Evolutionary conservation across 2,888 invertebrate genomes (phyloP).

Genomic region (Agonopterix subpropinquella): DNA sequence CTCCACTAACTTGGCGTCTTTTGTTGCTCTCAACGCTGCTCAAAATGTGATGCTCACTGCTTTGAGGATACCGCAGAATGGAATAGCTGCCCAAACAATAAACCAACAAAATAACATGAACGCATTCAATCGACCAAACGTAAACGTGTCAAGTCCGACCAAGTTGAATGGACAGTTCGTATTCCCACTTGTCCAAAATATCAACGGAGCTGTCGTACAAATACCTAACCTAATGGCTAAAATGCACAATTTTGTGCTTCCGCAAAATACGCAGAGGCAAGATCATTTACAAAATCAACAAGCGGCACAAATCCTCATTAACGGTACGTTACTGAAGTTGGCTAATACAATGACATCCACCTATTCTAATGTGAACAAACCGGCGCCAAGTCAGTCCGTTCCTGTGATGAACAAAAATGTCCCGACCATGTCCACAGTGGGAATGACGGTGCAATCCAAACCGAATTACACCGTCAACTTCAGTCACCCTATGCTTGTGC

Average conservation of each 20-base stretch:
- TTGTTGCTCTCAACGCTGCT: constrained; percentile 53
- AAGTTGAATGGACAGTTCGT: constrained; percentile 73
- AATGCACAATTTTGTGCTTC: constrained; percentile 71
- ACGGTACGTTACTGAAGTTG: constrained; percentile 68
- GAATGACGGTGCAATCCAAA: constrained; percentile 70
- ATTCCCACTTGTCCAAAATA: constrained; percentile 77
- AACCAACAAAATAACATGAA: constrained; percentile 56
- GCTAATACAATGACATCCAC: constrained; percentile 52
- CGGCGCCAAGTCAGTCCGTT: constrained; percentile 52
- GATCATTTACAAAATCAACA: constrained; percentile 62
- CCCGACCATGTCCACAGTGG: constrained; percentile 58
- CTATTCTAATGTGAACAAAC: constrained; percentile 53
- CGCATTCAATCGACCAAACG: constrained; percentile 53
- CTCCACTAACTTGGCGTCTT: constrained; percentile 58
- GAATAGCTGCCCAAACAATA: constrained; percentile 51
- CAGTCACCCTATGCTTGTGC: constrained; percentile 64
- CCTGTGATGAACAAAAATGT: constrained; percentile 64
- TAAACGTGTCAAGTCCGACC: constrained; percentile 63
- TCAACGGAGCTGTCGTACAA: constrained; percentile 75
- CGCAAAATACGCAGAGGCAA: constrained; percentile 55
- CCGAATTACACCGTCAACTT: constrained; percentile 70
- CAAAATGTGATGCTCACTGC: constrained; percentile 75
- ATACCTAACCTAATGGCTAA: constrained; percentile 77
- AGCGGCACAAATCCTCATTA: constrained; percentile 65
- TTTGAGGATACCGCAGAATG: constrained; percentile 73